Base-by-base conservation (phyloP, 2,797 vertebrate genomes). In the Lophius americanus region DNA sequence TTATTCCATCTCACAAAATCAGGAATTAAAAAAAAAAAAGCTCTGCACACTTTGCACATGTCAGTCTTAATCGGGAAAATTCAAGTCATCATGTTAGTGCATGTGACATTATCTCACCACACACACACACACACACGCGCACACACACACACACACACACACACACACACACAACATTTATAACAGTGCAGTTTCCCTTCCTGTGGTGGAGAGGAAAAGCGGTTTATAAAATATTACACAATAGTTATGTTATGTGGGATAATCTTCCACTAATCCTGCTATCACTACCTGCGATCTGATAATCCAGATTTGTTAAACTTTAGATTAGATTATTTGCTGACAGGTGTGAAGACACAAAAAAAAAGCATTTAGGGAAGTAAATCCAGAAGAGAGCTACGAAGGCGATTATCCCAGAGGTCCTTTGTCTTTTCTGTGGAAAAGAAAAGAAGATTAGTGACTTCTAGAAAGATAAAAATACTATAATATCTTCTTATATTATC, bases 191-290 rank as follows among this genome's bases (percentile, higher is more conserved):
- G 54, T 65, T 42, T 13, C 49, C n/a, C 51, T 64, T 60, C n/a
- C 7, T 63, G 51, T 44, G 35, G 33, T 59, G 41, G 32, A 37
- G 71, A 53, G 51, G 47, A 42, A 52, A 57, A 2, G 41, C 39
- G 37, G 51, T 57, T 58, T 35, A 6, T 38, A 48, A 35, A 47
- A 12, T 49, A 32, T 75, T 58, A 65, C 64, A 60, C 49, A 70
- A 70, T 44, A 36, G 53, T 38, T 41, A 10, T 41, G 79, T 84
- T 81, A 65, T 79, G 60, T 82, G 78, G 78, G 61, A 68, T 90
- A 86, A 91, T 85, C 87, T 75, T 62, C 14, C 4, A 43, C 58
- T 84, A 84, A 88, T 89, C 81, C 82, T 63, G 39, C 11, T 87
- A 82, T 88, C 72, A 23, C 57, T 71, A 47, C n/a, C 58, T 86